phyloP scores from a whole-genome alignment of 1,140 invertebrate species.

The Copidosoma floridanum region DNA sequence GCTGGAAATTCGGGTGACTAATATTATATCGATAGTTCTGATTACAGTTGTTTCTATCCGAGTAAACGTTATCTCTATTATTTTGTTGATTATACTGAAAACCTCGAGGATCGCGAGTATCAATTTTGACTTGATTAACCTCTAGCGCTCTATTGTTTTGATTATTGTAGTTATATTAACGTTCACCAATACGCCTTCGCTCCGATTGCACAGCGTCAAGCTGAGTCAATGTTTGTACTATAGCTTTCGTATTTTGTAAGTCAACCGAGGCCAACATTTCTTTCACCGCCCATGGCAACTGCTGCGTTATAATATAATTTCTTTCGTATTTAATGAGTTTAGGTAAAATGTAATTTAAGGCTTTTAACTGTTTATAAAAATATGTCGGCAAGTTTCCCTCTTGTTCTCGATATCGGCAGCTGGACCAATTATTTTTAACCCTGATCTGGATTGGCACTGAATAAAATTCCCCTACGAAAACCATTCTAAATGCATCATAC shows the following conservation, averaged over 20 bases:
- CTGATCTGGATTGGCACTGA: constrained; percentile 24
- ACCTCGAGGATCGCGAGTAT: no score
- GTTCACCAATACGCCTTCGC: constrained; percentile 6
- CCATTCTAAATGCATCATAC: constrained; percentile 1
- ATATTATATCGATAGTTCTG: no score
- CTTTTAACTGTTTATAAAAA: constrained; percentile 27
- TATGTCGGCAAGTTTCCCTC: constrained; percentile 23
- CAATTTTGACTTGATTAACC: no score
- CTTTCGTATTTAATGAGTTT: constrained; percentile 25
- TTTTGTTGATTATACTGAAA: no score
- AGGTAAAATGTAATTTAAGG: constrained; percentile 25
- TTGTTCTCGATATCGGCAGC: constrained; percentile 3
- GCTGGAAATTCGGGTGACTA: no score
- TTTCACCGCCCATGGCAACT: constrained; percentile 18
- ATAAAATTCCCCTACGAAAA: constrained; percentile 29
- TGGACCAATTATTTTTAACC: constrained; percentile 26
- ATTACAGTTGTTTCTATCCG: no score
- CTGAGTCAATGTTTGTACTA: constrained; percentile 21
- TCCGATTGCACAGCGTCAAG: constrained; percentile 19
- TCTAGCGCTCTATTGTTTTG: neutral
- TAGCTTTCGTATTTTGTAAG: constrained; percentile 2
- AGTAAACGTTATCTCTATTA: no score
- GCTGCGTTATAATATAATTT: constrained; percentile 29
- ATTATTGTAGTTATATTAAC: no score
- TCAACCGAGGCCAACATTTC: constrained; percentile 20